Base-by-base conservation (phyloP, 2,113 vertebrate species). In the Copsychus sechellarum region DNA sequence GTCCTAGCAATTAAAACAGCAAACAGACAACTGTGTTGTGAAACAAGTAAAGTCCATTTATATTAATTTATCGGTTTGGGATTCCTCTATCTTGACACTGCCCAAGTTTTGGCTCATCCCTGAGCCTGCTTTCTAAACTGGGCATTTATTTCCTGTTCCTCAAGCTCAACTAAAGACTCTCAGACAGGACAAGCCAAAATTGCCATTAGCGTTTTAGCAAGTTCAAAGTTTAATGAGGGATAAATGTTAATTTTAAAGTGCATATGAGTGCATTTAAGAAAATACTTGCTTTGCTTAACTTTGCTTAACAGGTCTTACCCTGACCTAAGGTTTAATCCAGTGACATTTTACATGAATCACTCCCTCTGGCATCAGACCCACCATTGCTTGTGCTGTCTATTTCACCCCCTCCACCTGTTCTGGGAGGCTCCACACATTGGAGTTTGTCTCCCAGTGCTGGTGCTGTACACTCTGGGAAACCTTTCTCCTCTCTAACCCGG, bases 371-470 rank as follows among this genome's bases (percentile, higher is more conserved):
- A 33, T n/a, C 36, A 15, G 25, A 76, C 6, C 29, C 40, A 43
- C 43, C 22, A 26, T 73, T 1, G 0, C 24, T 50, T 6, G 0
- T 50, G 22, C 18, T 69, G 16, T 9, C 22, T 38, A 3, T 13
- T 77, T 88, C 42, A 28, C 3, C 8, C 21, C 2, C 10, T 79
- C 14, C 24, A 17, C 21, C 10, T 13, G 2, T 13, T 48, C 22
- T 36, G 16, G 16, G 16, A 73, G 8, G 13, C 20, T 92, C 24
- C 20, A 17, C 0, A 0, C 6, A 2, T 1, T 1, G 1, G 16
- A 5, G 6, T 36, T 54, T 66, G 2, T 66, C 92, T 61, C 64
- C 38, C 62, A 78, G 0, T 18, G 26, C 2, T 38, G 19, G 6
- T 64, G 15, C 67, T 71, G 33, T 45, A 56, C 8, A 4, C 18